Evolutionary conservation across 2,797 vertebrate species (phyloP).

Genomic region (Eulemur coronatus): DNA sequence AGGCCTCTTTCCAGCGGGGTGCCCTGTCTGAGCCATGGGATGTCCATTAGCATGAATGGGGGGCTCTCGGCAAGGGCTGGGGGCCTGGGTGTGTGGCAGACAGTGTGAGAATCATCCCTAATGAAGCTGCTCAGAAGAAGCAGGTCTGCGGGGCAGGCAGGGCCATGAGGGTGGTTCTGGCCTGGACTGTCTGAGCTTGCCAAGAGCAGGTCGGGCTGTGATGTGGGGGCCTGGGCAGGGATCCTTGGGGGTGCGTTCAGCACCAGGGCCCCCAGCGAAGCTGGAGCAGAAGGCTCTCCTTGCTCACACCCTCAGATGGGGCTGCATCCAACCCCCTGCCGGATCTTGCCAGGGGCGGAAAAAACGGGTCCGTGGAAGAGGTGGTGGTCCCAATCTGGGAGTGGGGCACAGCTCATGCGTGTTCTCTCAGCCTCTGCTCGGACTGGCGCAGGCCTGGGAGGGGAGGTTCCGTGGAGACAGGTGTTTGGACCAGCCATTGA

Average conservation of each 20-base stretch:
- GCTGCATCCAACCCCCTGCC: neutral
- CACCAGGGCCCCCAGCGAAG: neutral
- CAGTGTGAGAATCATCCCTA: conserved; percentile 48
- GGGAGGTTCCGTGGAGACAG: neutral
- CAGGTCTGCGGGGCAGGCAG: neutral
- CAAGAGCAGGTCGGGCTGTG: neutral
- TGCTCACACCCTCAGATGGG: neutral
- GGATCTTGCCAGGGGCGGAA: too few species aligned
- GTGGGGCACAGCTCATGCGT: too few species aligned
- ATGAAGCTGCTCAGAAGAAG: neutral
- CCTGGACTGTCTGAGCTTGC: neutral
- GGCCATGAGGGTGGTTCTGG: accelerated
- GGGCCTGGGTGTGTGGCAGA: neutral
- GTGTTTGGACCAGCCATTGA: neutral
- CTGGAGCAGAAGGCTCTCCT: neutral
- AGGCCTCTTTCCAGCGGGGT: conserved; percentile 76
- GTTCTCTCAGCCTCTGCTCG: neutral
- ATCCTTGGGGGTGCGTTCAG: neutral
- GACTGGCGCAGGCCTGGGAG: neutral
- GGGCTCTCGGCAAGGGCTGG: conserved; percentile 6
- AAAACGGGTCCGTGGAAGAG: too few species aligned
- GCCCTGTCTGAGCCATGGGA: conserved; percentile 51
- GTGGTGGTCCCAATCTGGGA: neutral
- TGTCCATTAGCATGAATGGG: conserved; percentile 79
- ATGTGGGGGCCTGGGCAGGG: too few species aligned